phyloP scores from a whole-genome alignment of 2,797 vertebrate genomes.

The Amphiprion clarkii region DNA sequence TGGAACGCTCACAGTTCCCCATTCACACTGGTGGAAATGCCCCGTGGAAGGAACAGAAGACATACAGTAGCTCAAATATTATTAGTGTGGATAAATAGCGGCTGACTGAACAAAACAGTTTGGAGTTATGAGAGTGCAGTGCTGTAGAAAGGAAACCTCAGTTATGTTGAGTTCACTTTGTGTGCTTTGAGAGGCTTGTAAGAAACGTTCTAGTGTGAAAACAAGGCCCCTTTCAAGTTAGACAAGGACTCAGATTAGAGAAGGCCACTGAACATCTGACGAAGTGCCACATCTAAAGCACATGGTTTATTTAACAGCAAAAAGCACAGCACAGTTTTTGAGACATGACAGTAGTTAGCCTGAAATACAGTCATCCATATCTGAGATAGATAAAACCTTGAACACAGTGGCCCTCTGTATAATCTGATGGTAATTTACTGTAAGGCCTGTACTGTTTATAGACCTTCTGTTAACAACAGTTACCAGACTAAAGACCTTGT shows the following conservation, averaged over 20 bases:
- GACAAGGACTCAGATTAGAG: slow-evolving; percentile 65
- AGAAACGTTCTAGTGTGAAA: slow-evolving; percentile 53
- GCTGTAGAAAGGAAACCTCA: slow-evolving; percentile 56
- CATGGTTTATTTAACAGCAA: slow-evolving; percentile 61
- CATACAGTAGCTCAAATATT: slow-evolving; percentile 57
- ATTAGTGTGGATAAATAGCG: slow-evolving; percentile 64
- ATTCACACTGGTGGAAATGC: slow-evolving; percentile 66
- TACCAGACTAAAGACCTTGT: neutral
- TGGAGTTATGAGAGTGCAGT: slow-evolving; percentile 46
- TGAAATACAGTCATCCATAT: slow-evolving; percentile 42
- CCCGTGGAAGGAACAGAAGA: slow-evolving; percentile 59
- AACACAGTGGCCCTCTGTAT: slow-evolving; percentile 6
- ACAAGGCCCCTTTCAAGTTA: slow-evolving; percentile 55
- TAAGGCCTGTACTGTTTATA: slow-evolving; percentile 8
- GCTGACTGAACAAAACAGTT: slow-evolving; percentile 54
- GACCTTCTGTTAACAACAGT: neutral
- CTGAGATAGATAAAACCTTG: slow-evolving; percentile 24
- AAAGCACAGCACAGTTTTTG: slow-evolving; percentile 19
- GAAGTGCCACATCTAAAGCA: slow-evolving; percentile 58
- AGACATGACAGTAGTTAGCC: slow-evolving; percentile 38
- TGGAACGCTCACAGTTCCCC: slow-evolving; percentile 63
- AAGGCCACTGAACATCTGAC: slow-evolving; percentile 57
- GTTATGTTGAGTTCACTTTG: slow-evolving; percentile 47
- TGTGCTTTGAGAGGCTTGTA: slow-evolving; percentile 37
- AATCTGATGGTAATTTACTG: slow-evolving; percentile 28